Conservation (phyloP, 2,113 vertebrate genomes). For the Cryptoleucopteryx plumbea region DNA sequence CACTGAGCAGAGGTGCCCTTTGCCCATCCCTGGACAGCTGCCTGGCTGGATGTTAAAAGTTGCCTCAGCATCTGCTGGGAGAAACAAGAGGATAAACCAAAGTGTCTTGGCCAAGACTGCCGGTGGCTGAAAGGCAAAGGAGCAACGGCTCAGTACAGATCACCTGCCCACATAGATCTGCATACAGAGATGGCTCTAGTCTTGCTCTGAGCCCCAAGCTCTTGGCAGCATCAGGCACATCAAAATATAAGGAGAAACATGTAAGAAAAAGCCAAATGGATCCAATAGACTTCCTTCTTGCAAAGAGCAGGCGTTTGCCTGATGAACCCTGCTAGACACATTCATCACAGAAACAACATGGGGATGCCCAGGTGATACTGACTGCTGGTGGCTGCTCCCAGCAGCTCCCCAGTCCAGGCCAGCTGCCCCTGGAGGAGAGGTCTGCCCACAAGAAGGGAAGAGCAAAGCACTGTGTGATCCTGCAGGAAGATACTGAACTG, state of each 20-base stretch:
- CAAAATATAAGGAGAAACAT: neutral
- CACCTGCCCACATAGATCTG: neutral
- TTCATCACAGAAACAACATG: fast-evolving
- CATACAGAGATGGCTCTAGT: neutral
- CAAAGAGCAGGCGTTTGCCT: neutral
- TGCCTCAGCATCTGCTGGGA: neutral
- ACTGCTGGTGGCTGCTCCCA: neutral
- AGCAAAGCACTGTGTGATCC: neutral
- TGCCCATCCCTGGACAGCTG: neutral
- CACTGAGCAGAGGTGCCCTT: neutral
- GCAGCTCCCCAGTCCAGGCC: neutral
- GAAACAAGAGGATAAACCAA: neutral
- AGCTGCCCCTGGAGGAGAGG: neutral
- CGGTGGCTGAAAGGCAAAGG: neutral
- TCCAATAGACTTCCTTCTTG: neutral
- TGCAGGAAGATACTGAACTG: neutral
- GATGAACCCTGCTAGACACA: neutral
- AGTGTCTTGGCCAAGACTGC: neutral
- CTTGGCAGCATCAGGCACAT: neutral
- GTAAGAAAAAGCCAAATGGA: neutral
- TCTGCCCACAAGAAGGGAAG: neutral
- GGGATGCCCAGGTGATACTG: neutral
- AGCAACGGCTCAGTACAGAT: neutral
- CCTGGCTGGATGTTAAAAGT: neutral
- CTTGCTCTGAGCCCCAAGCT: neutral